These are phyloP conservation scores for Cirrhinus molitorella DNA, from an alignment of 2,797 vertebrate species.

Conservation along the genomic window DNA sequence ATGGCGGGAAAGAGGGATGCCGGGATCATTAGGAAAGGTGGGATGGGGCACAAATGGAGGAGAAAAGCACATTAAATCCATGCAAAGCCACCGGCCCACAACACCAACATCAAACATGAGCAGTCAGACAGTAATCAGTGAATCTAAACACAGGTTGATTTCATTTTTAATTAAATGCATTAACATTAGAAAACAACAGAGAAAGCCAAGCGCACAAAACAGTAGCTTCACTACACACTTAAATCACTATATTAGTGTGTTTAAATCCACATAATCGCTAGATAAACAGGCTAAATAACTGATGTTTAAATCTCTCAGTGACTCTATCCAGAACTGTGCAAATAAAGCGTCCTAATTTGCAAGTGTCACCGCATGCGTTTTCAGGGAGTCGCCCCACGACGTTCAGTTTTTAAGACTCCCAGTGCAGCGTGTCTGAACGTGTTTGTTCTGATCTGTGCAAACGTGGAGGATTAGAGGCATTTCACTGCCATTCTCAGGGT, in stretches of 20 bases:
- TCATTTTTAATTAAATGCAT: not conserved
- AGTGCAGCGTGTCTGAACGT: not conserved
- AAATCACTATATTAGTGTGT: not conserved
- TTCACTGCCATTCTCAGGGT: not conserved
- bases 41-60: slow-evolving; percentile 17
- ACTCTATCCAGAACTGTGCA: not conserved
- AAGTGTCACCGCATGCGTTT: not conserved
- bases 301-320: not conserved
- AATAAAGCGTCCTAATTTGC: not conserved
- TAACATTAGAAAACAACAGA: not conserved
- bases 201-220: not conserved
- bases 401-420: too few species aligned
- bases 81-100: slow-evolving; percentile 42
- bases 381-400: not conserved
- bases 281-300: too few species aligned
- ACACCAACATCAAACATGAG: not conserved
- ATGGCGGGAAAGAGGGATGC: slow-evolving; percentile 26
- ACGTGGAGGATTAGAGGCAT: not conserved
- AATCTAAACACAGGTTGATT: not conserved
- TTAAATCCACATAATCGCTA: not conserved
- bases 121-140: not conserved
- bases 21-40: slow-evolving; percentile 41
- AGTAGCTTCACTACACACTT: not conserved
- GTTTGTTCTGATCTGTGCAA: not conserved
- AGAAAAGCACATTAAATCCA: slow-evolving; percentile 44